Conservation (phyloP, 2,797 vertebrate species). For the Bradypodion ventrale region DNA sequence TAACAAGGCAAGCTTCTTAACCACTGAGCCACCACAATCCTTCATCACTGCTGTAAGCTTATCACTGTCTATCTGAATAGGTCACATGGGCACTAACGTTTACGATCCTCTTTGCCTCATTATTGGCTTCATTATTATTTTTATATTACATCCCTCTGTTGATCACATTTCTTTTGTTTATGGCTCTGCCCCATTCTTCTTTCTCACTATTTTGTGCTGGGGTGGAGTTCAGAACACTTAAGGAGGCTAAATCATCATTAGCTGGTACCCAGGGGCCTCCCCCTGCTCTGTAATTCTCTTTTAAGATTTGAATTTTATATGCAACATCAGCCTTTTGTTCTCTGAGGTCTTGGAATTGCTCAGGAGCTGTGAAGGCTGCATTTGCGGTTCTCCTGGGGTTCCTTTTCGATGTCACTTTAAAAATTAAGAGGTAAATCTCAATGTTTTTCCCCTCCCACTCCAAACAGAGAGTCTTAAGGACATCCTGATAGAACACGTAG, state of each 20-base stretch:
- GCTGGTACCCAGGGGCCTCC: conserved; percentile 4
- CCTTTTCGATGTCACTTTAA: conserved; percentile 19
- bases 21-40: no score
- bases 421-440: conserved; percentile 30
- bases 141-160: conserved; percentile 13
- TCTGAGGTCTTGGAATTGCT: conserved; percentile 21
- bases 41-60: neutral
- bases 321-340: conserved; percentile 30
- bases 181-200: neutral
- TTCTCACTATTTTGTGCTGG: conserved; percentile 16
- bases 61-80: neutral
- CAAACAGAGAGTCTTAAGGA: neutral
- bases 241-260: conserved; percentile 28
- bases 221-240: conserved; percentile 10
- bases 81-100: neutral
- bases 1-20: no score
- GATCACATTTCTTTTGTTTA: conserved; percentile 17
- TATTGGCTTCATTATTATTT: conserved; percentile 16
- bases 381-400: conserved; percentile 23
- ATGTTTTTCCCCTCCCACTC: neutral
- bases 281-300: conserved; percentile 35
- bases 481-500: neutral
- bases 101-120: conserved; percentile 1
- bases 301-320: conserved; percentile 37
- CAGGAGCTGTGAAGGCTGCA: conserved; percentile 1